phyloP scores from a whole-genome alignment of 2,113 vertebrate species.

The human region DNA sequence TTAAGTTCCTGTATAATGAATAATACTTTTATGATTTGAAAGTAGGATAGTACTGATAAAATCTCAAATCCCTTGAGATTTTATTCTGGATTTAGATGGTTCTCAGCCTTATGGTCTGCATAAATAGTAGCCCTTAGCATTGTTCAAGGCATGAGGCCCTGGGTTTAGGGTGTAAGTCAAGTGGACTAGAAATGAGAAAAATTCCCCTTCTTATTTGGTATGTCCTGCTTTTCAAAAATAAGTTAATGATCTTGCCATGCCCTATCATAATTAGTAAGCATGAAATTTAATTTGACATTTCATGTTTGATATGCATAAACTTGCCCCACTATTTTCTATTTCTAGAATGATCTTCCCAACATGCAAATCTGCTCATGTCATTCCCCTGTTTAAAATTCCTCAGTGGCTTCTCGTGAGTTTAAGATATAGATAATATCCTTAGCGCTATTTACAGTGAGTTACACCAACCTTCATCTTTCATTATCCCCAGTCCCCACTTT shows the following conservation, averaged over 20 bases:
- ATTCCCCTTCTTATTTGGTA: not conserved
- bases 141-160: not conserved
- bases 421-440: not conserved
- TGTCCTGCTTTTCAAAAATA: not conserved
- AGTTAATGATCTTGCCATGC: not conserved
- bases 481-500: not conserved
- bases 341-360: not conserved
- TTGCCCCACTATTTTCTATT: not conserved
- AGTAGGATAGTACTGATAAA: not conserved
- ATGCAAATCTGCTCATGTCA: not conserved
- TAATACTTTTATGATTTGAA: not conserved
- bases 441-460: not conserved
- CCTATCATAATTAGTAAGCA: not conserved
- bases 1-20: not conserved
- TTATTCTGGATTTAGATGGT: slow-evolving; percentile 12
- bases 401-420: not conserved
- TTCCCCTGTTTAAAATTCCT: not conserved
- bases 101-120: not conserved
- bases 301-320: not conserved
- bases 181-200: not conserved
- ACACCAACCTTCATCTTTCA: not conserved
- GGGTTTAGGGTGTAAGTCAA: not conserved
- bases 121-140: not conserved
- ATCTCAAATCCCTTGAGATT: not conserved
- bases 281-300: slow-evolving; percentile 26